Evolutionary conservation across 2,797 vertebrate genomes (phyloP), one percentile per base, ranked within the genome.

Genomic region (Sus cebifrons): DNA sequence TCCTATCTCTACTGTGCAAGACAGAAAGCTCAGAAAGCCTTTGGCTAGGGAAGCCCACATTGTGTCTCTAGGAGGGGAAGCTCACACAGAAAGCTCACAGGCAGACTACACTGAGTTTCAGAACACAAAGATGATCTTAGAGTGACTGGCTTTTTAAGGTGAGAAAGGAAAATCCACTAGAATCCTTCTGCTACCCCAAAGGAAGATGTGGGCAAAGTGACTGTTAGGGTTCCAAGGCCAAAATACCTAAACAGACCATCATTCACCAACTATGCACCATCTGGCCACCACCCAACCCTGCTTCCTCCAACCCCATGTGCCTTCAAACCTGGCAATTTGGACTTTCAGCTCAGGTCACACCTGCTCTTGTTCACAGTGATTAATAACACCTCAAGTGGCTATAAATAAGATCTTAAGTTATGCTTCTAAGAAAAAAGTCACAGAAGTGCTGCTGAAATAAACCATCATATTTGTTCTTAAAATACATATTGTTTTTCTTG

Each of bases 381-480:
- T 62, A 64, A 32, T 74, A 83, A 21, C 7, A 23, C 44, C 44
- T 71, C 2, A 21, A 23, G 5, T 71, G 17, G 44, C 20, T 56
- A 49, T 36, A 54, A 86, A 64, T 20, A 81, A 68, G 18, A 52
- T 40, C 11, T 71, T 67, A 29, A 64, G 44, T 71, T 56, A 32
- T 16, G 60, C 54, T 73, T 86, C 36, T 17, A 62, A 60, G 70
- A 44, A 85, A 65, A 86, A n/a, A 74, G 16, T 11, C 60, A 70
- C 88, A 87, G 36, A 71, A 36, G 10, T 56, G 56, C 64, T 79
- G 64, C 78, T 89, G 36, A 94, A 84, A 89, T 68, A 58, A 71
- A 88, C 18, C 14, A 65, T 70, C 10, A 6, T 32, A 36, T 44
- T 88, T 95, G n/a, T 60, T 83, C n/a, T 93, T 29, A 62, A 77